Percentiles rank a stretch among this genome's conserved stretches.
Evolutionary conservation across 2,797 vertebrate genomes (phyloP).

Genomic region (Eutrigla gurnardus): DNA sequence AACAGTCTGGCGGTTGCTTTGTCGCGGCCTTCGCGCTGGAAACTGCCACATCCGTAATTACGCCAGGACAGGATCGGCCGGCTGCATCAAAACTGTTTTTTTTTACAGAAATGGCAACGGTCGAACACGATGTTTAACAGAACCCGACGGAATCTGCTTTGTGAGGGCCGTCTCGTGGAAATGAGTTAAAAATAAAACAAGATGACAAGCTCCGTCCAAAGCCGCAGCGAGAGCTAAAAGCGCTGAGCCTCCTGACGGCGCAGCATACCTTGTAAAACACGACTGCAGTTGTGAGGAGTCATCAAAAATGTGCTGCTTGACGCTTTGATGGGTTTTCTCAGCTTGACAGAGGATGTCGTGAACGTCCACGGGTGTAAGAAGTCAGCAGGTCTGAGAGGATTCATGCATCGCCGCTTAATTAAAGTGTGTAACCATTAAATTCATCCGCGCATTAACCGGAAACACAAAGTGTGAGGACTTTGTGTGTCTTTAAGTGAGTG

Average conservation of each 20-base stretch:
- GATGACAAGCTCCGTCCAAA: background rate
- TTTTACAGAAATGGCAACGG: conserved; percentile 9
- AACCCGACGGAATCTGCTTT: background rate
- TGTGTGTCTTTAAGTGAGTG: background rate
- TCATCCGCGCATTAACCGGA: background rate
- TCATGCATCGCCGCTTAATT: conserved; percentile 4
- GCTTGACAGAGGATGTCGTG: conserved; percentile 52
- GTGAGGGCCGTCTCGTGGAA: background rate
- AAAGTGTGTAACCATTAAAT: background rate
- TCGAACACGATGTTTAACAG: background rate
- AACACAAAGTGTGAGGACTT: conserved; percentile 1
- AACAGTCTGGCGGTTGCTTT: conserved; percentile 68
- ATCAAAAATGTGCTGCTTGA: conserved; percentile 47
- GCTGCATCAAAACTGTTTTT: conserved; percentile 8
- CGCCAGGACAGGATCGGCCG: conserved; percentile 24
- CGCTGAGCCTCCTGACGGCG: conserved; percentile 28
- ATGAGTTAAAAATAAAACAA: background rate
- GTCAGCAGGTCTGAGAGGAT: conserved; percentile 5
- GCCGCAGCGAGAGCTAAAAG: background rate
- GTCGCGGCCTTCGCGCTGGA: conserved; percentile 45
- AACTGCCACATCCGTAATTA: conserved; percentile 56
- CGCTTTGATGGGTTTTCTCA: conserved; percentile 58
- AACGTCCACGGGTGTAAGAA: conserved; percentile 18
- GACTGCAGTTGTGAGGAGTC: conserved; percentile 31
- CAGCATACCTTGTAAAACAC: conserved; percentile 56